Percentiles rank a stretch among this genome's conserved stretches.
Conservation (phyloP, 2,113 vertebrate genomes). For the Maccullochella peelii region DNA sequence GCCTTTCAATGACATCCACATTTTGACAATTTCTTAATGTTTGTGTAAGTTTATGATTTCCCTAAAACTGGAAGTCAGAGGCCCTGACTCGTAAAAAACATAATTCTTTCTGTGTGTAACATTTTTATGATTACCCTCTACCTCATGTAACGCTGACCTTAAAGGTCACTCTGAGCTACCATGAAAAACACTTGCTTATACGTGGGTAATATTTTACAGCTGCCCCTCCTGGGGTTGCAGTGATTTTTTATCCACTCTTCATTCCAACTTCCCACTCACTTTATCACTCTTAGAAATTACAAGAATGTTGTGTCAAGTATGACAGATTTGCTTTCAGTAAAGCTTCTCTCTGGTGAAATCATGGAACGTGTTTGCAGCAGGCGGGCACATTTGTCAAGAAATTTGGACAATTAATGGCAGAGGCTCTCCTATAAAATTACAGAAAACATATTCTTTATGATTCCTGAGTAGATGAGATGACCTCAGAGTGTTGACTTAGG, state of each 20-base stretch:
- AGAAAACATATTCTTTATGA: conserved; percentile 45
- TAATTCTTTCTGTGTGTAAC: conserved; percentile 56
- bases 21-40: conserved; percentile 60
- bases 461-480: conserved; percentile 40
- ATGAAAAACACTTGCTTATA: conserved; percentile 37
- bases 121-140: conserved; percentile 62
- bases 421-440: conserved; percentile 42
- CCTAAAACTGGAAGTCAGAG: conserved; percentile 73
- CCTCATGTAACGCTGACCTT: conserved; percentile 50
- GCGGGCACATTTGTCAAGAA: conserved; percentile 23
- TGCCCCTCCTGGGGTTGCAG: background rate
- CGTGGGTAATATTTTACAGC: conserved; percentile 50
- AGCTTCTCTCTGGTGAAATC: conserved; percentile 48
- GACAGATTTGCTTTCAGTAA: conserved; percentile 30
- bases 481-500: conserved; percentile 70
- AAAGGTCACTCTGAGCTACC: conserved; percentile 36
- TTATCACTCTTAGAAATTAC: conserved; percentile 33
- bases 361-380: conserved; percentile 18
- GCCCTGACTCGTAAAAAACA: conserved; percentile 61
- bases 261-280: conserved; percentile 14
- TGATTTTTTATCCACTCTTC: conserved; percentile 25
- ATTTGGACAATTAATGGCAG: conserved; percentile 43
- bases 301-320: conserved; percentile 33
- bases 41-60: conserved; percentile 78
- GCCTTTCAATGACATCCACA: conserved; percentile 61